Conservation (phyloP, 2,888 invertebrate genomes). For the Crepidodera aurea region DNA sequence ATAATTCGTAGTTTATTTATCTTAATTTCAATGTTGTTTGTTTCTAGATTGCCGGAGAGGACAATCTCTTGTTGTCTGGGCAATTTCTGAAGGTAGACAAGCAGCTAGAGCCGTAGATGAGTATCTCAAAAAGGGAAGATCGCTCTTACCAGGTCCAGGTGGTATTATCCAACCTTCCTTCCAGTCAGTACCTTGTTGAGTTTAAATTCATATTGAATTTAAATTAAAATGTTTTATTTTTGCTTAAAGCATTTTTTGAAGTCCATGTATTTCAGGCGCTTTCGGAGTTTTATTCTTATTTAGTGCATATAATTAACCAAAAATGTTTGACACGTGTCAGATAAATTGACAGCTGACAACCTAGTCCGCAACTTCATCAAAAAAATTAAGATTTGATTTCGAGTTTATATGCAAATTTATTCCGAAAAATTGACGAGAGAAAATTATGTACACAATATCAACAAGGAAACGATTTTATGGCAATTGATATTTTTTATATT, state of each 20-base stretch:
- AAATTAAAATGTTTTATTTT: conserved; percentile 1
- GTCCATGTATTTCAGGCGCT: neutral
- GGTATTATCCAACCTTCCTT: conserved; percentile 74
- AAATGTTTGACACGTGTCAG: neutral
- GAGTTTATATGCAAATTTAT: too few relatives aligned
- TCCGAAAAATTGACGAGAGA: too few relatives aligned
- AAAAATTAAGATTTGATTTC: too few relatives aligned
- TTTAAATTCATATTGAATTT: conserved; percentile 45
- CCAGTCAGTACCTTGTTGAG: conserved; percentile 52
- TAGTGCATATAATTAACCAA: neutral
- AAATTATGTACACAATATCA: neutral
- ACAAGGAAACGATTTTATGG: neutral
- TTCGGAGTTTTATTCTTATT: neutral
- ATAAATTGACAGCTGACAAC: neutral
- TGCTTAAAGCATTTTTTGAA: neutral
- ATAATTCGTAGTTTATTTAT: neutral
- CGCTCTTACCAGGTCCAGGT: conserved; percentile 90
- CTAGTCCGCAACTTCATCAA: too few relatives aligned
- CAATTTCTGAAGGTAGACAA: conserved; percentile 97
- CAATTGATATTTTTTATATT: neutral
- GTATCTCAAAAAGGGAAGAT: conserved; percentile 77
- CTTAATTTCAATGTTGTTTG: neutral
- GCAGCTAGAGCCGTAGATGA: conserved; percentile 94
- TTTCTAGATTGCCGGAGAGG: conserved; percentile 92
- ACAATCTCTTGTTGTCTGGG: conserved; percentile 99